A percentile compares a stretch with the other conserved stretches of the same genome.
Evolutionary conservation across 2,797 vertebrate genomes (phyloP).

Genomic region (Oryzias sinensis): DNA sequence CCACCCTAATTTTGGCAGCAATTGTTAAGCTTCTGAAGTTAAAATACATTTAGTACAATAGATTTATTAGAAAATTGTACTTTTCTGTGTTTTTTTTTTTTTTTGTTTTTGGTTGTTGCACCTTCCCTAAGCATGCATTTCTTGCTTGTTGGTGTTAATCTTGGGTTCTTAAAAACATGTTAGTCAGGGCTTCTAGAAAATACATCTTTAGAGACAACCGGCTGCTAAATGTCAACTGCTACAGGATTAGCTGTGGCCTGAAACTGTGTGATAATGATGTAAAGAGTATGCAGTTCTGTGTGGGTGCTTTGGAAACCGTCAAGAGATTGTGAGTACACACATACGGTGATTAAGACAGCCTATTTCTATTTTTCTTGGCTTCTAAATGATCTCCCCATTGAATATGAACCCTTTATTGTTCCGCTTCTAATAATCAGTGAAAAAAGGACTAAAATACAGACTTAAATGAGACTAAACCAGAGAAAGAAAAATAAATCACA

Average conservation of each 20-base stretch:
- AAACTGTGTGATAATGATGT: slow-evolving; percentile 60
- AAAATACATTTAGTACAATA: not conserved
- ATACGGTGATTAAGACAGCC: slow-evolving; percentile 51
- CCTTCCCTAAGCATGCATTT: slow-evolving; percentile 31
- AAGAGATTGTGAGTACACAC: slow-evolving; percentile 33
- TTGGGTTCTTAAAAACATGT: slow-evolving; percentile 39
- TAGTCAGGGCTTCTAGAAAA: slow-evolving; percentile 50
- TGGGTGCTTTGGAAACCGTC: slow-evolving; percentile 35
- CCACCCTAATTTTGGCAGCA: not conserved
- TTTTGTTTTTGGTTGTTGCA: slow-evolving; percentile 13
- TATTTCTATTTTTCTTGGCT: slow-evolving; percentile 50
- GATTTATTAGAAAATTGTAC: slow-evolving; percentile 1
- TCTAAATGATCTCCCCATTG: slow-evolving; percentile 48
- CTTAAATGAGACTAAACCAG: slow-evolving; percentile 1
- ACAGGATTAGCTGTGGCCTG: slow-evolving; percentile 65
- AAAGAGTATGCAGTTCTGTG: slow-evolving; percentile 33
- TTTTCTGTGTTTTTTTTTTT: slow-evolving; percentile 14
- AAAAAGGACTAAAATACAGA: slow-evolving; percentile 3
- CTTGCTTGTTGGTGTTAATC: slow-evolving; percentile 48
- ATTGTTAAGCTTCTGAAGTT: not conserved
- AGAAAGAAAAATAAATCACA: slow-evolving; percentile 14
- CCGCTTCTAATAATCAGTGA: slow-evolving; percentile 56
- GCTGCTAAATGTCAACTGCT: slow-evolving; percentile 62
- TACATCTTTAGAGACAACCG: slow-evolving; percentile 47
- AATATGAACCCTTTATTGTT: slow-evolving; percentile 56